phyloP scores from a whole-genome alignment of 1,140 invertebrate genomes.

The Pseudachorutes palmiensis region DNA sequence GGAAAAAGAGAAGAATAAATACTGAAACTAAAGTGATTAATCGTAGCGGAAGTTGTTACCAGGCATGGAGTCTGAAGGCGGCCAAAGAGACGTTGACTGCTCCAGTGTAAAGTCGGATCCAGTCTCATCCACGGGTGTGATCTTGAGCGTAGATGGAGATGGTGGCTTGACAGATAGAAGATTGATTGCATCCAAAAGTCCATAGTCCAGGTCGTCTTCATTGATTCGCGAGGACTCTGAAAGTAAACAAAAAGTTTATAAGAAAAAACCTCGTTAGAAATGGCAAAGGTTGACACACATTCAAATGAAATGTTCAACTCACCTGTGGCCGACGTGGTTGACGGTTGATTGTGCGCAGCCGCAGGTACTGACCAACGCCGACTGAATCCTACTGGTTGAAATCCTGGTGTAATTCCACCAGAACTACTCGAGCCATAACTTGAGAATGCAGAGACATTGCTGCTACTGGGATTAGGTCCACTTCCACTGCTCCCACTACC shows the following conservation, averaged over 20 bases:
- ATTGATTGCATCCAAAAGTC: conserved; percentile 36
- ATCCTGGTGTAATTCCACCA: conserved; percentile 15
- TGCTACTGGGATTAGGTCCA: conserved; percentile 16
- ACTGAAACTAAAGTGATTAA: conserved; percentile 8
- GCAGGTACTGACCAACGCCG: conserved; percentile 36
- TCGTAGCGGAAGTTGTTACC: conserved; percentile 16
- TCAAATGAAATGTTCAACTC: too few relatives aligned
- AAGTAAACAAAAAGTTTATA: background rate
- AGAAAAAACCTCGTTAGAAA: background rate
- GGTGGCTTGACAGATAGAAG: conserved; percentile 31
- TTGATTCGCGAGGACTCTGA: background rate
- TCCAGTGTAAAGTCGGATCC: conserved; percentile 22
- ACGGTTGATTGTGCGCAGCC: conserved; percentile 18
- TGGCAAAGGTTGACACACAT: background rate
- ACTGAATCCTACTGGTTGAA: conserved; percentile 21
- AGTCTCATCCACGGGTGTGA: conserved; percentile 22
- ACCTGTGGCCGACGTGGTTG: background rate
- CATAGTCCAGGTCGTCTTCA: conserved; percentile 25
- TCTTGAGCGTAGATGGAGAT: conserved; percentile 26
- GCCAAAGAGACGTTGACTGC: conserved; percentile 34
- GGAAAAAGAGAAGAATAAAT: conserved; percentile 3
- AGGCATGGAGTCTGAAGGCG: conserved; percentile 36
- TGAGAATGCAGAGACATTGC: conserved; percentile 7
- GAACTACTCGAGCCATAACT: conserved; percentile 19
- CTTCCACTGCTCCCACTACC: conserved; percentile 15